Evolutionary conservation across 2,113 vertebrate species (phyloP).

Genomic region (Platichthys stellatus): DNA sequence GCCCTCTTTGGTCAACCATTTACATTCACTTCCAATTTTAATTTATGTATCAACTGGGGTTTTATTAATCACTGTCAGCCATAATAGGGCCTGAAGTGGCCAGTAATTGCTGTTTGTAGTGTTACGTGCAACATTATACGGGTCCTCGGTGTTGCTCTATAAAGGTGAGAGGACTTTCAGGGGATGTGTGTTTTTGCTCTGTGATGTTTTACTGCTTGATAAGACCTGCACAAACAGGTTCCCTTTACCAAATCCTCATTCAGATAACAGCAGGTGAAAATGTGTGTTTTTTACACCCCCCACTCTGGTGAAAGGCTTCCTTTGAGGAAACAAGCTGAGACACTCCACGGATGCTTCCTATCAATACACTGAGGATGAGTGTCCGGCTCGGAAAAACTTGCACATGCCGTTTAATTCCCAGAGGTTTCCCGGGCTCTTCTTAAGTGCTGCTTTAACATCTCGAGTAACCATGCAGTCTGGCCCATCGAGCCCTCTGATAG

Average conservation of each 20-base stretch:
- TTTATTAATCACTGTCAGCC: slow-evolving; percentile 79
- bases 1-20: slow-evolving; percentile 58
- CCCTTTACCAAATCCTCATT: slow-evolving; percentile 18
- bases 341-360: slow-evolving; percentile 31
- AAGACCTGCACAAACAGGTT: background rate
- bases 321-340: slow-evolving; percentile 34
- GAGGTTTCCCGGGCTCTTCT: slow-evolving; percentile 48
- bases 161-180: slow-evolving; percentile 45
- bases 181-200: slow-evolving; percentile 13
- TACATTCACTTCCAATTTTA: slow-evolving; percentile 59
- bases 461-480: slow-evolving; percentile 43
- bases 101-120: slow-evolving; percentile 60
- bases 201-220: slow-evolving; percentile 4
- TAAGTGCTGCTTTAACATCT: slow-evolving; percentile 66
- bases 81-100: slow-evolving; percentile 63
- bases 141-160: slow-evolving; percentile 41
- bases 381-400: slow-evolving; percentile 14
- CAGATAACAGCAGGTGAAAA: slow-evolving; percentile 6
- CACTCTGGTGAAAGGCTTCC: background rate
- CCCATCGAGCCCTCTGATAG: slow-evolving; percentile 51
- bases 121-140: slow-evolving; percentile 49
- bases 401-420: slow-evolving; percentile 59
- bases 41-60: slow-evolving; percentile 46
- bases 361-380: slow-evolving; percentile 52
- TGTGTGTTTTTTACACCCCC: background rate